These are phyloP conservation scores for Diarsia dahlii DNA, from an alignment of 2,888 invertebrate species.

Conservation along the genomic window DNA sequence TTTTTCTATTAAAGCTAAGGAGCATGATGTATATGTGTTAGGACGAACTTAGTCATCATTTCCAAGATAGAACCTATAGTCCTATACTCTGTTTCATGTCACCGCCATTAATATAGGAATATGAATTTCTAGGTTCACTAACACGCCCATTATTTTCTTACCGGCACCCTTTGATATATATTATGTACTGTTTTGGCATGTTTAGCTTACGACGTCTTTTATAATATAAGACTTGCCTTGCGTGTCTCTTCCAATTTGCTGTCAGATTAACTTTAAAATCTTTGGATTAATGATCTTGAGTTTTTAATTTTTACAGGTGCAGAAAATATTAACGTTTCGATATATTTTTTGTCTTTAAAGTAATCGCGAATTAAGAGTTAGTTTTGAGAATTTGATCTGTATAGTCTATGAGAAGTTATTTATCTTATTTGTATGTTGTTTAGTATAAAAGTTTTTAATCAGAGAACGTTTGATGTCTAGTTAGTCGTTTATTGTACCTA, in stretches of 20 bases:
- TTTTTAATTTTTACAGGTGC: constrained; percentile 64
- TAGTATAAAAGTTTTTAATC: constrained; percentile 7
- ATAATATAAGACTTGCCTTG: constrained; percentile 57
- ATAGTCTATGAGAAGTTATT: constrained; percentile 17
- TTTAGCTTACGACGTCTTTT: constrained; percentile 72
- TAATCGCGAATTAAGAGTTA: constrained; percentile 7
- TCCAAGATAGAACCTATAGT: constrained; percentile 65
- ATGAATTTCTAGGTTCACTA: constrained; percentile 70
- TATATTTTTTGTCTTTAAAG: constrained; percentile 33
- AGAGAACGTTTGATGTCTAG: constrained; percentile 38
- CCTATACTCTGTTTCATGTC: constrained; percentile 59
- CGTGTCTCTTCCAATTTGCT: constrained; percentile 55
- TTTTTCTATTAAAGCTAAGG: constrained; percentile 70
- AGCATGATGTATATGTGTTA: constrained; percentile 88
- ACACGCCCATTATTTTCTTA: constrained; percentile 76
- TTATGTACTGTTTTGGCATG: constrained; percentile 78
- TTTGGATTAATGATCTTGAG: constrained; percentile 37
- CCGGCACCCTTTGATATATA: constrained; percentile 80
- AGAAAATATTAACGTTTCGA: constrained; percentile 41
- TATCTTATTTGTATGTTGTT: neutral
- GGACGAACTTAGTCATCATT: constrained; percentile 66
- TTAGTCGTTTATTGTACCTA: constrained; percentile 6
- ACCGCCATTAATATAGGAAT: constrained; percentile 60
- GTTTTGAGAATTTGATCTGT: neutral
- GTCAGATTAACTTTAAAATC: constrained; percentile 19